These are phyloP conservation scores for Scomber japonicus DNA, from an alignment of 2,113 vertebrate genomes.

Conservation along the genomic window DNA sequence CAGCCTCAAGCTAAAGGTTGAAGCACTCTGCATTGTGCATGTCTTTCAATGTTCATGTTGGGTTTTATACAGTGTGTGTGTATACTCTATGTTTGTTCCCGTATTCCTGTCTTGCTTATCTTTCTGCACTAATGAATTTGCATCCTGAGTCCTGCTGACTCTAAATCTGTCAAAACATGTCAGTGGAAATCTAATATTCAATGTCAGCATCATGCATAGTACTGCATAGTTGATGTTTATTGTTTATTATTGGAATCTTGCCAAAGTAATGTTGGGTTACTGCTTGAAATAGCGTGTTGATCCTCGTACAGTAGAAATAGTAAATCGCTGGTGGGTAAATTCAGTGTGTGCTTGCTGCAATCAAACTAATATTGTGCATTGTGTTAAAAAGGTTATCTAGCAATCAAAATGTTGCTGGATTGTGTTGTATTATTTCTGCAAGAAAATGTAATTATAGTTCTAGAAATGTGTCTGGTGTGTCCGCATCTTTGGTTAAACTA, in stretches of 20 bases:
- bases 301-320: neutral
- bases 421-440: neutral
- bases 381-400: slow-evolving; percentile 9
- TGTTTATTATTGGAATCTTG: neutral
- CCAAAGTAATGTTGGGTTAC: neutral
- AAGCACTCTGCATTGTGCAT: slow-evolving; percentile 44
- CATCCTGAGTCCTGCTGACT: neutral
- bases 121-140: slow-evolving; percentile 8
- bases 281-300: neutral
- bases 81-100: too few species aligned
- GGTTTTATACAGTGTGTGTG: neutral
- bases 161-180: neutral
- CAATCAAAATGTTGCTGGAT: neutral
- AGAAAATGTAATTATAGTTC: too few species aligned
- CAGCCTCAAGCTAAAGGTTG: slow-evolving; percentile 28
- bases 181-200: neutral
- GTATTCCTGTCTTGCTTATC: neutral
- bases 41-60: slow-evolving; percentile 1
- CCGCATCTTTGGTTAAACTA: too few species aligned
- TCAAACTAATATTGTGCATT: slow-evolving; percentile 23
- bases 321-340: neutral
- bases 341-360: neutral
- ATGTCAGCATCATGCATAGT: neutral
- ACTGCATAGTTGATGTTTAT: neutral
- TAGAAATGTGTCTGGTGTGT: too few species aligned